Evolutionary conservation across 64 coral and sea anemone genomes (phyloP).

Genomic region (Actinia tenebrosa): DNA sequence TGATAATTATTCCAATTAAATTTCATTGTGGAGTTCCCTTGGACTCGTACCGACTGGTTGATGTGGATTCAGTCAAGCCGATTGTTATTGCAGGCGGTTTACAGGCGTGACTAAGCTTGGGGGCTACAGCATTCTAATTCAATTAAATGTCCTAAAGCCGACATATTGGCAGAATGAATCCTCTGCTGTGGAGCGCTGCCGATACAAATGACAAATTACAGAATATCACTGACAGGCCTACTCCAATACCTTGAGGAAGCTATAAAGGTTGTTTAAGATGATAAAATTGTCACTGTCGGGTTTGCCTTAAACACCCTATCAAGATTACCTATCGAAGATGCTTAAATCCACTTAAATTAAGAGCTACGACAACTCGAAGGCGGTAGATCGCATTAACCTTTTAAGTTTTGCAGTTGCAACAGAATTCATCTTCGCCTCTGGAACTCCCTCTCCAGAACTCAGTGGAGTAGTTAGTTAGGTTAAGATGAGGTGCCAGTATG

Average conservation of each 20-base stretch:
- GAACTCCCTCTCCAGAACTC: neutral
- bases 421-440: neutral
- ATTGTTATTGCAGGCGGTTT: conserved; percentile 25
- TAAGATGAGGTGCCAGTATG: neutral
- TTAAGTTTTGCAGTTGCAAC: conserved; percentile 22
- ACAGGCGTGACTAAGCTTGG: conserved; percentile 15
- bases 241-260: neutral
- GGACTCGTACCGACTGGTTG: conserved; percentile 2
- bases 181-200: neutral
- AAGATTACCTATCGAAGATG: conserved; percentile 6
- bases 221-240: neutral
- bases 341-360: conserved; percentile 13
- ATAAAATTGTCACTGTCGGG: neutral
- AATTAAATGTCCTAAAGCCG: conserved; percentile 1
- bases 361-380: conserved; percentile 13
- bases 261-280: neutral
- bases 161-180: neutral
- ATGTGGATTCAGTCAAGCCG: conserved; percentile 5
- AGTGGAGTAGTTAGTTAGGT: neutral
- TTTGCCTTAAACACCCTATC: conserved; percentile 2
- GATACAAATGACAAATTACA: conserved; percentile 9
- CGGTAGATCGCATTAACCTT: conserved; percentile 26
- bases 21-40: conserved; percentile 6
- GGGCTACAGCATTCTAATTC: conserved; percentile 3
- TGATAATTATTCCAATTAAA: conserved; percentile 17